Evolutionary conservation across 2,797 vertebrate genomes (phyloP).

Genomic region (Mus spretus): DNA sequence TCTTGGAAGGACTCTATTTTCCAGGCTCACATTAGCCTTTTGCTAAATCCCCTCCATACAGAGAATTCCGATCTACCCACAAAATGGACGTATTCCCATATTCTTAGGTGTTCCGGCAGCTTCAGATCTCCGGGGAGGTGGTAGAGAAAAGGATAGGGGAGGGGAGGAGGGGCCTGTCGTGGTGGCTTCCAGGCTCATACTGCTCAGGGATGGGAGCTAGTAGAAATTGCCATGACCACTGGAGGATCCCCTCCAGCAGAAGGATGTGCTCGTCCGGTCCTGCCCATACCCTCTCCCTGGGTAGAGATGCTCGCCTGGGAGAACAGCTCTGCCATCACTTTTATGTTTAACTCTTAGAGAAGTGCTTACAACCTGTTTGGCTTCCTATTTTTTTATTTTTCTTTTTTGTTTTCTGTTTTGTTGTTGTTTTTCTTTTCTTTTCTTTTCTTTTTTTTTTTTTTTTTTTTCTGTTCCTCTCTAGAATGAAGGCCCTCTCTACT

Average conservation of each 20-base stretch:
- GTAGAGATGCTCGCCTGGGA: neutral
- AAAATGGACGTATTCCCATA: neutral
- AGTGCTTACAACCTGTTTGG: slow-evolving; percentile 25
- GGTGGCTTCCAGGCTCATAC: neutral
- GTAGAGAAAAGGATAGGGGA: neutral
- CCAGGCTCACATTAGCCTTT: neutral
- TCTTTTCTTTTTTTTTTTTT: too few species aligned
- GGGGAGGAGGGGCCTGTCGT: neutral
- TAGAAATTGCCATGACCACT: neutral
- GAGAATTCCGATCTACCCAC: neutral
- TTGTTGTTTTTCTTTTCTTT: neutral
- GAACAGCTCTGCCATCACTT: neutral
- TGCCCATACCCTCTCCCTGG: too few species aligned
- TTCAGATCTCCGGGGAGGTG: slow-evolving; percentile 30
- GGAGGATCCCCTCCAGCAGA: neutral
- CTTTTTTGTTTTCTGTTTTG: neutral
- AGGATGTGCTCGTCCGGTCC: neutral
- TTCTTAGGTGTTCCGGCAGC: neutral
- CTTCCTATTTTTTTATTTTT: neutral
- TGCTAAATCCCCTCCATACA: neutral
- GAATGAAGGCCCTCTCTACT: slow-evolving; percentile 58
- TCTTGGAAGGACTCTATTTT: neutral
- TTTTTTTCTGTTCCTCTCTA: slow-evolving; percentile 64
- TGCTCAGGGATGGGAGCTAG: neutral
- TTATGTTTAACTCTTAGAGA: neutral